Conservation (phyloP, 2,113 vertebrate species). For the Vulpes vulpes region DNA sequence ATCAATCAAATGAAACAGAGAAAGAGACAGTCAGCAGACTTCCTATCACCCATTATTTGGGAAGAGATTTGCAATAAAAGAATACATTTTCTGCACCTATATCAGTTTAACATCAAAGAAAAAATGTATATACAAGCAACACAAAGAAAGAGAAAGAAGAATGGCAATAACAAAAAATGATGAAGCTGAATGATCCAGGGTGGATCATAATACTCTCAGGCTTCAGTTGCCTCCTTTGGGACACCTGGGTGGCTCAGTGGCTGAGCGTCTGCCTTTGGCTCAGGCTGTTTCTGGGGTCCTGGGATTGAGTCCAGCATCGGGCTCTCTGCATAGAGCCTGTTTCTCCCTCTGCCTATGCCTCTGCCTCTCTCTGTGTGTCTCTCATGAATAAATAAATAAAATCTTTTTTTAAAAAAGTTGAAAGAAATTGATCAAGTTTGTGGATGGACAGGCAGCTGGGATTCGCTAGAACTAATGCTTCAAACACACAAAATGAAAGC, state of each 20-base stretch:
- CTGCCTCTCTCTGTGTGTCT: too few species aligned
- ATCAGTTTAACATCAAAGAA: slow-evolving; percentile 52
- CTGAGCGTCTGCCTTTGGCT: too few species aligned
- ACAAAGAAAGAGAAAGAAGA: not conserved
- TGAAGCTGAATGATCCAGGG: not conserved
- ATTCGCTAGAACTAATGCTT: not conserved
- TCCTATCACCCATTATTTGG: not conserved
- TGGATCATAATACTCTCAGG: not conserved
- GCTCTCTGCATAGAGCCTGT: too few species aligned
- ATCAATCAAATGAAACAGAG: slow-evolving; percentile 66
- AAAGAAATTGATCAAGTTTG: not conserved
- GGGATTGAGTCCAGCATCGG: too few species aligned
- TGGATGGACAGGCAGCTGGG: not conserved
- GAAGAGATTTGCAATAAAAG: slow-evolving; percentile 55
- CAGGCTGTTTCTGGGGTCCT: too few species aligned
- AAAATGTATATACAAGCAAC: not conserved
- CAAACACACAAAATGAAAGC: not conserved
- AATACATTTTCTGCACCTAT: slow-evolving; percentile 48
- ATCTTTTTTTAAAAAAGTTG: not conserved
- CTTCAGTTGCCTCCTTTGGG: not conserved
- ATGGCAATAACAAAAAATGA: not conserved
- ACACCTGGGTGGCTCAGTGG: too few species aligned
- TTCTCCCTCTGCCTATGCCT: too few species aligned
- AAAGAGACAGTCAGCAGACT: slow-evolving; percentile 54
- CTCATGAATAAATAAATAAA: too few species aligned